phyloP scores from a whole-genome alignment of 2,113 vertebrate species.

The Lanius collurio region DNA sequence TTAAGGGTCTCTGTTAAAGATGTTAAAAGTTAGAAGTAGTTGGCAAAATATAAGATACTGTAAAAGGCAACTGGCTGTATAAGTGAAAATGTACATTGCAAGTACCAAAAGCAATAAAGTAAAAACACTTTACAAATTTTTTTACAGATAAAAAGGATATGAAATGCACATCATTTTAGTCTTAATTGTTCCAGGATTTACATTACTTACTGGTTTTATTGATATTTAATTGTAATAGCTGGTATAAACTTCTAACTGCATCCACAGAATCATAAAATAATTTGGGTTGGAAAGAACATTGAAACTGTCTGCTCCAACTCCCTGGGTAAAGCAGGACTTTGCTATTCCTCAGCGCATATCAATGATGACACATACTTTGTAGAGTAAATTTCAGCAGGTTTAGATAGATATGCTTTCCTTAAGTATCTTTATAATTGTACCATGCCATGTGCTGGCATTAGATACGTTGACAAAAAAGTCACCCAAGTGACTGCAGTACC shows the following conservation, averaged over 20 bases:
- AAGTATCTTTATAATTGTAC: neutral
- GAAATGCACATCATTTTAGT: neutral
- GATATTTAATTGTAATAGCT: neutral
- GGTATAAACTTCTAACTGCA: neutral
- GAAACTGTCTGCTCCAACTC: neutral
- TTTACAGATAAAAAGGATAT: neutral
- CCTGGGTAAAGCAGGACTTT: neutral
- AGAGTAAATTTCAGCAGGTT: neutral
- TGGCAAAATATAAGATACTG: neutral
- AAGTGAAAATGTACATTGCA: neutral
- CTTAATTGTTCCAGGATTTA: neutral
- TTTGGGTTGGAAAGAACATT: neutral
- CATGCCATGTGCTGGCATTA: neutral
- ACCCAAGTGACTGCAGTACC: neutral
- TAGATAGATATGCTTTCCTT: neutral
- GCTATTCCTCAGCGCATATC: neutral
- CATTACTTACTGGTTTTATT: neutral
- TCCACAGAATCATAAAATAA: neutral
- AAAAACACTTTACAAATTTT: neutral
- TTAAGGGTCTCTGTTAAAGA: neutral
- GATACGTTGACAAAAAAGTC: neutral
- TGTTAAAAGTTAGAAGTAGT: neutral
- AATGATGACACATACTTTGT: neutral
- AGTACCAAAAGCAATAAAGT: neutral
- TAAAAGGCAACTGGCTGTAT: neutral